Evolutionary conservation across 2,888 invertebrate species (phyloP).

Genomic region (Caenorhabditis doughertyi): DNA sequence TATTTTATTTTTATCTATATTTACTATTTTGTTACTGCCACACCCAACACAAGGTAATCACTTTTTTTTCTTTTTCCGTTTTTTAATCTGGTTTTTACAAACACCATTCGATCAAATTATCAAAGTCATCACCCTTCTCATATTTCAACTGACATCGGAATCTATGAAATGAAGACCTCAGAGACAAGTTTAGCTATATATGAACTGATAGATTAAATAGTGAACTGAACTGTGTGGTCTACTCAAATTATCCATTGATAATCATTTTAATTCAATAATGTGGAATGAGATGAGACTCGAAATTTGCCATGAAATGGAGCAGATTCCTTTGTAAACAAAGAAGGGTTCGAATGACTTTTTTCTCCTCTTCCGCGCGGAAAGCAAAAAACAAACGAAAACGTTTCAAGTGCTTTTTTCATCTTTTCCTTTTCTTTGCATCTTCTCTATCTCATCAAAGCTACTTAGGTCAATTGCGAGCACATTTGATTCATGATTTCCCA

Average conservation of each 20-base stretch:
- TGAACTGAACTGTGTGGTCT: constrained; percentile 34
- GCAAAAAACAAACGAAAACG: constrained; percentile 60
- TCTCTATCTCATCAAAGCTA: constrained; percentile 7
- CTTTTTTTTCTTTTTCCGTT: constrained; percentile 1
- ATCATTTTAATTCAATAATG: constrained; percentile 22
- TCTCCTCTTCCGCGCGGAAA: constrained; percentile 47
- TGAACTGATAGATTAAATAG: constrained; percentile 4
- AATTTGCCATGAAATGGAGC: constrained; percentile 33
- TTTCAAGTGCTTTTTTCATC: constrained; percentile 56
- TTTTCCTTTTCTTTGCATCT: constrained; percentile 1
- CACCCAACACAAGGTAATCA: constrained; percentile 35
- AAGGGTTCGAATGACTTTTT: constrained; percentile 24
- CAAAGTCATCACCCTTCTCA: background rate
- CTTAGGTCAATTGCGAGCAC: constrained; percentile 33
- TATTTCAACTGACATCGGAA: constrained; percentile 2
- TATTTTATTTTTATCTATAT: constrained; percentile 25
- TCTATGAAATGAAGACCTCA: background rate
- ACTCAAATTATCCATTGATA: background rate
- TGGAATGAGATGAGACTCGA: constrained; percentile 17
- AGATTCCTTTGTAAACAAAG: constrained; percentile 38
- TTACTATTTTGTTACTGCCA: constrained; percentile 23
- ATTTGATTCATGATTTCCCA: constrained; percentile 22
- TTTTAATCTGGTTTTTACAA: too few relatives aligned
- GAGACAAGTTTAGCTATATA: constrained; percentile 16
- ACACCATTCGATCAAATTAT: constrained; percentile 2